Evolutionary conservation across 2,113 vertebrate species (phyloP), one percentile per base, ranked within the genome.

Genomic region (Syrmaticus mikado): DNA sequence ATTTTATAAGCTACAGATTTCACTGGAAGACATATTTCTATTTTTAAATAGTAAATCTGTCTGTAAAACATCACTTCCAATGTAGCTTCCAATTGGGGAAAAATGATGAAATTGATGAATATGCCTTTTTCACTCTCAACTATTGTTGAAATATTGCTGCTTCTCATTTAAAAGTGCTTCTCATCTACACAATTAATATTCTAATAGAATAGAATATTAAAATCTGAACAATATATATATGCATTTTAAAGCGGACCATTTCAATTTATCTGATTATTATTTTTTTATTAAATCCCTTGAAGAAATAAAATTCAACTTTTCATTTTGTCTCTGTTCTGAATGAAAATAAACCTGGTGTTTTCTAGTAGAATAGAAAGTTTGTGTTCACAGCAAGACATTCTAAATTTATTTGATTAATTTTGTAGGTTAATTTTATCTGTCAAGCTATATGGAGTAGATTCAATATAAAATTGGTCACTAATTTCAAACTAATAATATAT

Each of bases 261-360:
- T 75, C 34, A 40, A 4, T 82, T 80, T 77, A 58, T 70, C 20
- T 5, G 68, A 5, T 73, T 85, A 27, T 43, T 87, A 93, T 74
- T 85, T 24, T 64, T 70, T 64, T 53, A 75, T 75, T 83, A 30
- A 48, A 75, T 91, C 88, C 85, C 28, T n/a, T 85, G 81, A 46
- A 18, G 66, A 90, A 82, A 85, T 73, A 61, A 64, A 86, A 60
- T 81, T 75, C 10, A 52, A 7, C 14, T 94, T 93, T 89, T 77
- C 24, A 20, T 78, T 82, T 93, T 87, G 50, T 85, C 45, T 55
- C 21, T 82, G 4, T 85, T 82, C 50, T 55, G 70, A 91, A 90
- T 53, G 45, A 82, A 90, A 94, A 85, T 32, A 94, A 62, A 85
- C 80, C 62, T 73, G 38, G 15, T 87, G 46, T 92, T 89, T 93